Conservation (phyloP, 2,113 vertebrate genomes). For the Nannospalax galili region DNA sequence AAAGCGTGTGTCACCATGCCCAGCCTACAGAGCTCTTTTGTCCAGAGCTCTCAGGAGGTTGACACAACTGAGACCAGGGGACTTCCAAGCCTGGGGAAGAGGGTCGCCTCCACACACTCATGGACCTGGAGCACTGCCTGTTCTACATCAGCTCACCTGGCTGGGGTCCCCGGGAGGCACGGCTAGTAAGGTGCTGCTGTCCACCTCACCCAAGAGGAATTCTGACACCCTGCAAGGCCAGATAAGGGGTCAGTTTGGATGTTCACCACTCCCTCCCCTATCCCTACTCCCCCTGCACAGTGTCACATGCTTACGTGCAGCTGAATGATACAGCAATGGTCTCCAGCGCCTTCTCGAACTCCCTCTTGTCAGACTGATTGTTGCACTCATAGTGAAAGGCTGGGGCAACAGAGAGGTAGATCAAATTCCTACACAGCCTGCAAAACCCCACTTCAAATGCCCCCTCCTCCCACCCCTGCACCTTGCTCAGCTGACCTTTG, state of each 20-base stretch:
- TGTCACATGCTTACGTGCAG: constrained; percentile 84
- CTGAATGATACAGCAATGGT: constrained; percentile 97
- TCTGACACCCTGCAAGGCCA: constrained; percentile 91
- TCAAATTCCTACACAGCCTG: background rate
- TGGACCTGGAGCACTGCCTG: background rate
- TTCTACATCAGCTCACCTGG: constrained; percentile 87
- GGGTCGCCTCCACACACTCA: background rate
- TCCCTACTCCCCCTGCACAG: background rate
- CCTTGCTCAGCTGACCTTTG: constrained; percentile 90
- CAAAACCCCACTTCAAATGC: background rate
- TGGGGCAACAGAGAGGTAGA: constrained; percentile 62
- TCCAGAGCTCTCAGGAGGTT: background rate
- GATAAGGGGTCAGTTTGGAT: background rate
- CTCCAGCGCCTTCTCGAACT: constrained; percentile 97
- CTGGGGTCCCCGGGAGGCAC: constrained; percentile 93
- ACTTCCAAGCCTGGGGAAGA: background rate
- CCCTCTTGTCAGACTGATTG: constrained; percentile 92
- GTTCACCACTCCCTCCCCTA: rapidly evolving
- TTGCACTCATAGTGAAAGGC: constrained; percentile 94
- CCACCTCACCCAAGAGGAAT: constrained; percentile 97
- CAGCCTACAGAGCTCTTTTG: too few species aligned
- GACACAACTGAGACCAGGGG: too few species aligned
- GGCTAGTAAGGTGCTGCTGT: constrained; percentile 96
- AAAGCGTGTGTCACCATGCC: too few species aligned
- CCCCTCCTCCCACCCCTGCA: background rate